A percentile compares a stretch with the other conserved stretches of the same genome.
phyloP scores from a whole-genome alignment of 2,888 invertebrate genomes.

The Nomada fucata region DNA sequence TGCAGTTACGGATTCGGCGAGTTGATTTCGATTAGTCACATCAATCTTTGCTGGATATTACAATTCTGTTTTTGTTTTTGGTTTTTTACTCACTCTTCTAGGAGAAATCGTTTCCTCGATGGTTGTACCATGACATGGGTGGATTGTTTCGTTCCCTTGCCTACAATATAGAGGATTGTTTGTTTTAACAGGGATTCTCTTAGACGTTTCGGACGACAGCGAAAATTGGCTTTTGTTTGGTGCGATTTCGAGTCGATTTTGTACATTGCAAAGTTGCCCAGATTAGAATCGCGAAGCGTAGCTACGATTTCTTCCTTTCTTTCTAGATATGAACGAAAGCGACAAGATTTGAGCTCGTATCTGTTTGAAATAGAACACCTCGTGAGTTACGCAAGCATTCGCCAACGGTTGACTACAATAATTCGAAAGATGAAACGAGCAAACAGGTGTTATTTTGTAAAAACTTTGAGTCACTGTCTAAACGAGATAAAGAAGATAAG shows the following conservation, averaged over 20 bases:
- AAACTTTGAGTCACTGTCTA: too few species aligned
- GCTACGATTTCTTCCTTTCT: too few species aligned
- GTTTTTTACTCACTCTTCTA: neutral
- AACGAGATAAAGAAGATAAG: too few species aligned
- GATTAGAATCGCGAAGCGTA: too few species aligned
- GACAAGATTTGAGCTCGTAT: too few species aligned
- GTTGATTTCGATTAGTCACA: neutral
- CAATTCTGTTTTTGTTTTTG: too few species aligned
- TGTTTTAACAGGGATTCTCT: neutral
- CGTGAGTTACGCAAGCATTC: neutral
- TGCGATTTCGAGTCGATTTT: too few species aligned
- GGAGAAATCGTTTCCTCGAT: neutral
- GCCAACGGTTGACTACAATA: neutral
- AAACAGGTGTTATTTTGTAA: too few species aligned
- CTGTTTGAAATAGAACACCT: neutral
- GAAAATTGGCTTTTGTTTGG: too few species aligned
- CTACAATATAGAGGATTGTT: conserved; percentile 21
- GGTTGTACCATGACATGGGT: neutral
- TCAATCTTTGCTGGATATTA: neutral
- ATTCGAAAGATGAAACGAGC: neutral
- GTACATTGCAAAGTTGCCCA: too few species aligned
- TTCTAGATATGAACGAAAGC: too few species aligned
- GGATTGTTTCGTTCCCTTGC: conserved; percentile 1
- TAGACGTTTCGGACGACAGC: too few species aligned
- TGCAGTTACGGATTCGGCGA: neutral